phyloP scores from a whole-genome alignment of 1,140 invertebrate genomes.

The Caenorhabditis tropicalis region DNA sequence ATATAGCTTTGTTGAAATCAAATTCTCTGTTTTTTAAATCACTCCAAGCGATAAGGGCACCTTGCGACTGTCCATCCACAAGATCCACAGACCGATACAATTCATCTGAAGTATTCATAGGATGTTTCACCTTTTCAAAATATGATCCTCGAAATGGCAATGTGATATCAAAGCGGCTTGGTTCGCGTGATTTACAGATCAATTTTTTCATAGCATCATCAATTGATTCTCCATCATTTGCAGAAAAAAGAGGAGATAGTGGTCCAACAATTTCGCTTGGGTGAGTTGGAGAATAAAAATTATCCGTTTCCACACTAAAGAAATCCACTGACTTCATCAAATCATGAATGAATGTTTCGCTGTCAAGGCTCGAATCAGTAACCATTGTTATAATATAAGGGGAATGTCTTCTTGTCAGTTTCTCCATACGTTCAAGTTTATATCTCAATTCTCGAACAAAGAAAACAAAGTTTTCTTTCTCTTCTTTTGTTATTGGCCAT shows the following conservation, averaged over 20 bases:
- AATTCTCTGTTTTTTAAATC: constrained; percentile 37
- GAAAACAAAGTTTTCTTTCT: constrained; percentile 72
- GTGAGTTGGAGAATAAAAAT: constrained; percentile 53
- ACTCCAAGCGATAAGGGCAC: constrained; percentile 60
- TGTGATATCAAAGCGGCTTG: constrained; percentile 60
- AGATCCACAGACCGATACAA: constrained; percentile 64
- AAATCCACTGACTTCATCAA: constrained; percentile 64
- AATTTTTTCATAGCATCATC: constrained; percentile 69
- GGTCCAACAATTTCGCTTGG: constrained; percentile 65
- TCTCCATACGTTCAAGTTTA: background rate
- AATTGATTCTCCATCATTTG: constrained; percentile 62
- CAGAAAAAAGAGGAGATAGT: constrained; percentile 64
- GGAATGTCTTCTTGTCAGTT: background rate
- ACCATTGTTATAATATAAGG: constrained; percentile 57
- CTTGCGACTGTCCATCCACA: constrained; percentile 54
- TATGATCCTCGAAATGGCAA: constrained; percentile 69
- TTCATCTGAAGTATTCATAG: constrained; percentile 59
- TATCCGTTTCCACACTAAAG: constrained; percentile 68
- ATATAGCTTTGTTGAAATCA: background rate
- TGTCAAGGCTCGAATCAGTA: constrained; percentile 61
- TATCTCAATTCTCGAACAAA: constrained; percentile 57
- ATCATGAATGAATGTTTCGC: constrained; percentile 61
- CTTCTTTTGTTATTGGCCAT: constrained; percentile 78
- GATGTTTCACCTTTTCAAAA: constrained; percentile 65
- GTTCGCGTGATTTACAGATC: constrained; percentile 52